Evolutionary conservation across 2,888 invertebrate genomes (phyloP).

Genomic region (Cecidostiba fungosa): DNA sequence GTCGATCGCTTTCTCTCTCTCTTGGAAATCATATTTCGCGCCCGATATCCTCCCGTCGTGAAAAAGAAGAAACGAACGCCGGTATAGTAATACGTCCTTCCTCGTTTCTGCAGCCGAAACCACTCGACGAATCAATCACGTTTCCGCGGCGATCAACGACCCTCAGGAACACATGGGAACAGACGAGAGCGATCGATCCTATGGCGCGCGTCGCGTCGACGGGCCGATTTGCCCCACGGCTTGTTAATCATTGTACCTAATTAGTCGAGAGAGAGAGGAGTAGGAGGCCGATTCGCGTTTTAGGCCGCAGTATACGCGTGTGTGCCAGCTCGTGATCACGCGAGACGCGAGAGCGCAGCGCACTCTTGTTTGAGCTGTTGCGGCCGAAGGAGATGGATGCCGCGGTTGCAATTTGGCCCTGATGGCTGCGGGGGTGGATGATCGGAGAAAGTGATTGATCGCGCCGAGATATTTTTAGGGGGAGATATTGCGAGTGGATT

Average conservation of each 20-base stretch:
- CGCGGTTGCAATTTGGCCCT: background rate
- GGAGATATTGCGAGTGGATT: constrained; percentile 7
- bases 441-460: constrained; percentile 32
- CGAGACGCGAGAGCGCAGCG: background rate
- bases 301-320: background rate
- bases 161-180: constrained; percentile 23
- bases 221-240: constrained; percentile 63
- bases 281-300: constrained; percentile 41
- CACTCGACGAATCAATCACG: constrained; percentile 37
- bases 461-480: constrained; percentile 7
- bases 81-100: background rate
- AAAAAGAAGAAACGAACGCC: background rate
- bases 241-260: constrained; percentile 75
- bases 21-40: constrained; percentile 35
- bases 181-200: constrained; percentile 60
- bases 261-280: constrained; percentile 65
- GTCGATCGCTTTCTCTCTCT: constrained; percentile 12
- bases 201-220: constrained; percentile 34
- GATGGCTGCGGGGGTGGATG: background rate
- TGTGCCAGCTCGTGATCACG: background rate
- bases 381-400: background rate
- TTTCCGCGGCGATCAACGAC: constrained; percentile 43
- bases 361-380: constrained; percentile 2
- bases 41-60: background rate
- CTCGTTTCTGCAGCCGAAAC: background rate